Conservation (phyloP, 2,797 vertebrate species). For the Todus mexicanus region DNA sequence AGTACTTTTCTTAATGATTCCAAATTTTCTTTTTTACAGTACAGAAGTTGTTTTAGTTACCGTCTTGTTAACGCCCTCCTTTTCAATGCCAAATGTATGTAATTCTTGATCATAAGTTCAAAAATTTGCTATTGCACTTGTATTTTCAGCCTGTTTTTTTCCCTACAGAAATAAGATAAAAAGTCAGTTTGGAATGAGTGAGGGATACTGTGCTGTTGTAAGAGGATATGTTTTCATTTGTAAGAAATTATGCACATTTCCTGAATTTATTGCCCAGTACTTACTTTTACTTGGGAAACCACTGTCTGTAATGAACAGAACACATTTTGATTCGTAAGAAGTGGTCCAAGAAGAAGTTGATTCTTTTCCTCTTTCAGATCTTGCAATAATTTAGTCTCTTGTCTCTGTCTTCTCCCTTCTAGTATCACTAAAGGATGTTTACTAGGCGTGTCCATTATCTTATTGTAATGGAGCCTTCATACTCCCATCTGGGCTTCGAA, state of each 20-base stretch:
- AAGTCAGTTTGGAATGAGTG: constrained; percentile 1
- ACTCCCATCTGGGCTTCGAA: constrained; percentile 1
- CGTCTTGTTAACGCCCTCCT: neutral
- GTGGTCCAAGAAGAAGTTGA: neutral
- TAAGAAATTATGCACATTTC: neutral
- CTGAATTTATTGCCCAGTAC: constrained; percentile 10
- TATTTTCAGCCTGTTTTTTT: neutral
- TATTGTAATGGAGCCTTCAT: constrained; percentile 13
- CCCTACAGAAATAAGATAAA: neutral
- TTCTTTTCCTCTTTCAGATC: neutral
- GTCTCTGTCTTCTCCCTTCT: constrained; percentile 12
- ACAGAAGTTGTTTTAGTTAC: neutral
- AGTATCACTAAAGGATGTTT: constrained; percentile 19
- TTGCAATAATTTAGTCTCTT: constrained; percentile 23
- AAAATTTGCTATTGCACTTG: neutral
- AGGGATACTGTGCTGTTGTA: constrained; percentile 2
- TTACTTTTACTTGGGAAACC: constrained; percentile 16
- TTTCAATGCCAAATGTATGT: neutral
- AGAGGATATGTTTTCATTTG: neutral
- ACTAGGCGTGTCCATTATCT: constrained; percentile 3
- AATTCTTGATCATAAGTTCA: neutral
- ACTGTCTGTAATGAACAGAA: neutral
- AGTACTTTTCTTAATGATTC: neutral
- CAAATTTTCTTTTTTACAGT: neutral
- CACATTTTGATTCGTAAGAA: constrained; percentile 22